phyloP scores from a whole-genome alignment of 2,113 vertebrate genomes.

The Antechinus stuartii region DNA sequence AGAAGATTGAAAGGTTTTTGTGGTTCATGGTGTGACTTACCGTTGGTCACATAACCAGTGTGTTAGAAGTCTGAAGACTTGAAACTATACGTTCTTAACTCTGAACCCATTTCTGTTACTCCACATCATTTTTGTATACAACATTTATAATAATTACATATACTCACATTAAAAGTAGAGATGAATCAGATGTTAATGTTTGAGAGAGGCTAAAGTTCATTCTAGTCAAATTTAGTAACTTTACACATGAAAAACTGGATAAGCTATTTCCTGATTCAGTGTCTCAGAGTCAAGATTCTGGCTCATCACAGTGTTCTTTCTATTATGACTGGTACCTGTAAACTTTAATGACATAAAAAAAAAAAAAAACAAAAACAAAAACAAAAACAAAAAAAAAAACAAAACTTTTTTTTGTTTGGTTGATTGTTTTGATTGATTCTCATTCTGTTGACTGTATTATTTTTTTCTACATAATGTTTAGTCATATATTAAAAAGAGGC shows the following conservation, averaged over 20 bases:
- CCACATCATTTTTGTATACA: background rate
- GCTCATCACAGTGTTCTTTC: background rate
- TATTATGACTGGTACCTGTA: background rate
- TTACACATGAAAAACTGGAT: background rate
- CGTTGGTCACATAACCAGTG: background rate
- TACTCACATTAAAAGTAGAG: background rate
- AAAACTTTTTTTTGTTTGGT: background rate
- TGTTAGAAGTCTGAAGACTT: background rate
- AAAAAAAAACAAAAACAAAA: too few relatives aligned
- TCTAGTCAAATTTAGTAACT: background rate
- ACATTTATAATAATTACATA: background rate
- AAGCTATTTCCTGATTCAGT: background rate
- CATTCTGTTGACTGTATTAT: background rate
- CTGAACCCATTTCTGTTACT: background rate
- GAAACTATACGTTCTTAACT: background rate
- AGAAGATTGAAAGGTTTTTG: too few relatives aligned
- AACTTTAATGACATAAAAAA: background rate
- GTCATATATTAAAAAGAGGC: background rate
- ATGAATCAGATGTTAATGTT: background rate
- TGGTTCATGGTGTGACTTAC: background rate
- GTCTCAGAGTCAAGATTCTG: background rate
- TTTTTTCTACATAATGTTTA: background rate
- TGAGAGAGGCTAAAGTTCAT: background rate
- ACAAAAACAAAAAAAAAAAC: rapidly evolving
- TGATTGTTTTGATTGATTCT: background rate